phyloP scores from a whole-genome alignment of 92 coral and sea anemone species.

The Zoanthus sansibaricus region DNA sequence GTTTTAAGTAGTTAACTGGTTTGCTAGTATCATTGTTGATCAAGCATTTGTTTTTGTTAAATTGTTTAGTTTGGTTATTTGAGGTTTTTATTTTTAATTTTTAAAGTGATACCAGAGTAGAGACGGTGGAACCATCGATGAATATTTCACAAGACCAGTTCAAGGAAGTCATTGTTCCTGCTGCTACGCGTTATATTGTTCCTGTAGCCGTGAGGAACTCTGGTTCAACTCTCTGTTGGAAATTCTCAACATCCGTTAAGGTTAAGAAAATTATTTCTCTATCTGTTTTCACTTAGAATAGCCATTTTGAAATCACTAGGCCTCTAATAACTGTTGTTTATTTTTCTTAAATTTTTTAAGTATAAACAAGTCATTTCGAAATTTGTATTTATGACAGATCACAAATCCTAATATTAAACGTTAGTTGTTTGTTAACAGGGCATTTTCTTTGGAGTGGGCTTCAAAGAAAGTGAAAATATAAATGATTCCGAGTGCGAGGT shows the following conservation, averaged over 20 bases:
- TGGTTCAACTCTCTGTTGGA: slow-evolving; percentile 76
- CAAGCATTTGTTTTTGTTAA: background rate
- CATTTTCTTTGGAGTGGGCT: slow-evolving; percentile 86
- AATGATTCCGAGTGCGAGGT: slow-evolving; percentile 75
- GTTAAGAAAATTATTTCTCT: slow-evolving; percentile 20
- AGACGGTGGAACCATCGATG: slow-evolving; percentile 65
- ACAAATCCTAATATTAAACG: background rate
- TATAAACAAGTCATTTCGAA: too few species aligned
- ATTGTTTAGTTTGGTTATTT: background rate
- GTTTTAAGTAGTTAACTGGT: background rate
- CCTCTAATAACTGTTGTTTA: too few species aligned
- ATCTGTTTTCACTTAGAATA: too few species aligned
- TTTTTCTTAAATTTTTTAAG: too few species aligned
- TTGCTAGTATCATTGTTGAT: background rate
- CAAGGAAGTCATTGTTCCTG: slow-evolving; percentile 63
- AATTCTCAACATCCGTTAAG: slow-evolving; percentile 75
- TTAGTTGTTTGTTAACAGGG: slow-evolving; percentile 56
- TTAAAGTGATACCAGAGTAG: slow-evolving; percentile 66
- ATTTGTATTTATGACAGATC: too few species aligned
- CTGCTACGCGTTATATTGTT: slow-evolving; percentile 75
- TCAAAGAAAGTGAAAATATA: slow-evolving; percentile 62
- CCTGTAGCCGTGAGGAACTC: slow-evolving; percentile 79
- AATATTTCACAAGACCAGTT: slow-evolving; percentile 74
- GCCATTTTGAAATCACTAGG: too few species aligned
- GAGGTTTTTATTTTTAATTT: background rate